A percentile compares a stretch with the other conserved stretches of the same genome.
These are phyloP conservation scores for Grammomys dolichurus DNA, from an alignment of 2,113 vertebrate species.

Conservation along the genomic window DNA sequence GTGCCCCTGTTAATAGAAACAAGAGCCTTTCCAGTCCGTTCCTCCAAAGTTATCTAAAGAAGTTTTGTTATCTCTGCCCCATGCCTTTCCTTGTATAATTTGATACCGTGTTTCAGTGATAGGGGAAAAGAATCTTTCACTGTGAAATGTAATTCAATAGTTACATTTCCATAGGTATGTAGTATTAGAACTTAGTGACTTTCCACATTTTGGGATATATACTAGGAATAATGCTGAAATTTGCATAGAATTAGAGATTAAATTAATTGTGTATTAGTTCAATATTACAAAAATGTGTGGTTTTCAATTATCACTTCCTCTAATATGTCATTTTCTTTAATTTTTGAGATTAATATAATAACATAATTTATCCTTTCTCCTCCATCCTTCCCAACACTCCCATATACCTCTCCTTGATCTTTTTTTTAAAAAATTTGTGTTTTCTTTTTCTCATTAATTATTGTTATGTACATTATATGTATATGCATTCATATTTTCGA, in stretches of 20 bases:
- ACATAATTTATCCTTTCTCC: background rate
- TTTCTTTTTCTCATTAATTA: background rate
- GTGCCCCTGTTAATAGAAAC: background rate
- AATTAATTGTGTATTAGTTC: background rate
- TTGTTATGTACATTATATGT: background rate
- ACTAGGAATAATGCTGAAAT: background rate
- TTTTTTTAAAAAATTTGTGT: background rate
- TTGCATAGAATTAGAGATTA: background rate
- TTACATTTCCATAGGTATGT: background rate
- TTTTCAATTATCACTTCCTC: background rate
- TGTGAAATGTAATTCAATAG: background rate
- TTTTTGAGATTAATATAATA: background rate
- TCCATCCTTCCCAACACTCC: rapidly evolving
- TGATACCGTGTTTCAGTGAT: background rate
- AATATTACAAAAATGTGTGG: background rate
- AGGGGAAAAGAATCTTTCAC: background rate
- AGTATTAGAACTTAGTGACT: background rate
- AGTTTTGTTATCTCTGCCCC: too few relatives aligned
- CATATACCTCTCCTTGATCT: background rate
- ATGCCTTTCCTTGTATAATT: background rate
- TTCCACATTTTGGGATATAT: background rate
- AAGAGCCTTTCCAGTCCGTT: too few relatives aligned
- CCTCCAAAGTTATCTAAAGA: background rate
- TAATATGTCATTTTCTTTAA: background rate
- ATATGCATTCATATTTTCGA: background rate